These are phyloP conservation scores for Platerodrilus igneus DNA, from an alignment of 2,888 invertebrate species.

Conservation along the genomic window DNA sequence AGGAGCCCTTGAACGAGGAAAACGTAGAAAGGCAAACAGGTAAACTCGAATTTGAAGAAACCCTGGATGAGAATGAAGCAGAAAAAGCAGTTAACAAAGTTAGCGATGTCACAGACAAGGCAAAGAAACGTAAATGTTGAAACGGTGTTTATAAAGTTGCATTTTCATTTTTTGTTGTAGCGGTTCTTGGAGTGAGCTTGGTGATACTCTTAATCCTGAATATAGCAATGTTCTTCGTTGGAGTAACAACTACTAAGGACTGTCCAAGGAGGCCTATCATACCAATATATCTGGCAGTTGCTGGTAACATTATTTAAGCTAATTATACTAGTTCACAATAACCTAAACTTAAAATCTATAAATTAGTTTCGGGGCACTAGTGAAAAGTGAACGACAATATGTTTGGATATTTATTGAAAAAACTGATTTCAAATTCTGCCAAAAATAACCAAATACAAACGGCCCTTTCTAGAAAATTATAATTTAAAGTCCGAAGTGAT, in stretches of 20 bases:
- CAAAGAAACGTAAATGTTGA: constrained; percentile 15
- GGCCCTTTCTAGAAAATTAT: too few relatives aligned
- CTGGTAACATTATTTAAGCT: constrained; percentile 29
- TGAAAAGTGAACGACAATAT: too few relatives aligned
- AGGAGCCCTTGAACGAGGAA: constrained; percentile 3
- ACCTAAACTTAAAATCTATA: too few relatives aligned
- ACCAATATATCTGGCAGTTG: constrained; percentile 38
- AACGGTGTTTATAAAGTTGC: neutral
- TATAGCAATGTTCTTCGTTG: constrained; percentile 36
- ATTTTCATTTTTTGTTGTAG: constrained; percentile 31
- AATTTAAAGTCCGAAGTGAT: too few relatives aligned
- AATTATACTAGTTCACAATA: too few relatives aligned
- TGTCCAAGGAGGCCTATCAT: constrained; percentile 39
- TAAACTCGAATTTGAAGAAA: neutral
- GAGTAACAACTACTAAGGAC: constrained; percentile 34
- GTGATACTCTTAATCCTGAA: constrained; percentile 33
- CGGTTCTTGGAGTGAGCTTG: constrained; percentile 33
- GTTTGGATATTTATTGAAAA: too few relatives aligned
- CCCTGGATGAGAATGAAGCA: too few relatives aligned
- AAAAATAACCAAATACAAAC: too few relatives aligned
- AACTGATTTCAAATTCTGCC: too few relatives aligned
- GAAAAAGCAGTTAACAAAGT: constrained; percentile 8
- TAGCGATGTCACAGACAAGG: constrained; percentile 12
- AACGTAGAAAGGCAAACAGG: constrained; percentile 5
- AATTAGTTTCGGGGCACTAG: too few relatives aligned